Conservation (phyloP, 2,113 vertebrate genomes). For the Meles meles region DNA sequence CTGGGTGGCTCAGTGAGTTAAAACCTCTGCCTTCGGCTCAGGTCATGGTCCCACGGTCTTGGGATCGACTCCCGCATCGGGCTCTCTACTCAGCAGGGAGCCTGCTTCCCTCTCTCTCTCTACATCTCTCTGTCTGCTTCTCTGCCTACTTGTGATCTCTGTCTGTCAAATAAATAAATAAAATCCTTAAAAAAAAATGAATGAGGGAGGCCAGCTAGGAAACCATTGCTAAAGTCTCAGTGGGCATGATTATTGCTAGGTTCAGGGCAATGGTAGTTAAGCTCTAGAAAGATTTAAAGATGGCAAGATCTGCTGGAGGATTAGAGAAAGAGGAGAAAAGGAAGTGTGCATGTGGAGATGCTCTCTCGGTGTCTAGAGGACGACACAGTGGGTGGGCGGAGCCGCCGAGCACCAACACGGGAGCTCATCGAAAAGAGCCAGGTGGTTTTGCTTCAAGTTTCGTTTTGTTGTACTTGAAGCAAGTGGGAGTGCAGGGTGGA, state of each 20-base stretch:
- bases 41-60: no score
- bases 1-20: no score
- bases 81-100: no score
- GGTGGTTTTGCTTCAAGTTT: neutral
- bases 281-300: neutral
- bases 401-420: neutral
- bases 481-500: neutral
- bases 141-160: no score
- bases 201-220: neutral
- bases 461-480: neutral
- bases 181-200: neutral
- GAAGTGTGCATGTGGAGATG: rapidly evolving
- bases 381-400: rapidly evolving
- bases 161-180: no score
- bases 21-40: no score
- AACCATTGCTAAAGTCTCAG: neutral
- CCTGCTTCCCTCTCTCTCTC: no score
- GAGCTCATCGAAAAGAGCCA: neutral
- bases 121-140: no score
- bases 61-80: no score
- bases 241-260: neutral
- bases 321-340: neutral
- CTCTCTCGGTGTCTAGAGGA: neutral
- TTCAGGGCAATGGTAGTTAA: neutral
- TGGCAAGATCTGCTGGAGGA: neutral